phyloP scores from a whole-genome alignment of 2,888 invertebrate species.

The Papilio protenor region DNA sequence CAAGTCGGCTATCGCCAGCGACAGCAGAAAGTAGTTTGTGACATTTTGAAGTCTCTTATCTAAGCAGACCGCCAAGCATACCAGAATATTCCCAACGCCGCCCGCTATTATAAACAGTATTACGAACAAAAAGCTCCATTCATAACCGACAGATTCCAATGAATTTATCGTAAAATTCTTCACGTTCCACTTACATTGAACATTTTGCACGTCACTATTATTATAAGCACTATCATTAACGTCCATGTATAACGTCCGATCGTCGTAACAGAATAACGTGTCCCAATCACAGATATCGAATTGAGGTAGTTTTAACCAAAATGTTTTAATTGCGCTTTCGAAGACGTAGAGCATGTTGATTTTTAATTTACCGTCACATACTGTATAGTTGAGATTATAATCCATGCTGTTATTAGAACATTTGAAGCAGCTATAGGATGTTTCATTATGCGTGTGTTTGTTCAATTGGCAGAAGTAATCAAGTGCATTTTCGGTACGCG shows the following conservation, averaged over 20 bases:
- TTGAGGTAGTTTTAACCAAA: slow-evolving; percentile 74
- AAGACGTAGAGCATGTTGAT: slow-evolving; percentile 72
- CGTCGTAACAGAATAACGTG: slow-evolving; percentile 67
- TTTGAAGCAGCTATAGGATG: slow-evolving; percentile 70
- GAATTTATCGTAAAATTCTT: slow-evolving; percentile 60
- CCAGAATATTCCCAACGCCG: slow-evolving; percentile 95
- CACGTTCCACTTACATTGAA: slow-evolving; percentile 73
- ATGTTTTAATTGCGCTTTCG: slow-evolving; percentile 72
- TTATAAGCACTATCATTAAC: slow-evolving; percentile 56
- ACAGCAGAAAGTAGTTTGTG: slow-evolving; percentile 97
- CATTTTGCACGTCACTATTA: slow-evolving; percentile 58
- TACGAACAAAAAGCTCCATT: slow-evolving; percentile 94
- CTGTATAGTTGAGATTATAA: slow-evolving; percentile 64
- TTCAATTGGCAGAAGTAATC: slow-evolving; percentile 70
- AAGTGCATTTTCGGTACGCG: slow-evolving; percentile 52
- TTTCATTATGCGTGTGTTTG: slow-evolving; percentile 78
- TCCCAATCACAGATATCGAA: slow-evolving; percentile 67
- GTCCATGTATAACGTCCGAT: slow-evolving; percentile 73
- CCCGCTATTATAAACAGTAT: slow-evolving; percentile 94
- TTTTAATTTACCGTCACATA: slow-evolving; percentile 74
- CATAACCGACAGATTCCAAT: slow-evolving; percentile 77
- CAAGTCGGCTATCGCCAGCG: slow-evolving; percentile 96
- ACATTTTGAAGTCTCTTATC: slow-evolving; percentile 96
- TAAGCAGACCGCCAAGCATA: slow-evolving; percentile 95
- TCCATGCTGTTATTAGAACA: slow-evolving; percentile 67